These are phyloP conservation scores for Danio choprae DNA, from an alignment of 2,797 vertebrate genomes.

Conservation along the genomic window DNA sequence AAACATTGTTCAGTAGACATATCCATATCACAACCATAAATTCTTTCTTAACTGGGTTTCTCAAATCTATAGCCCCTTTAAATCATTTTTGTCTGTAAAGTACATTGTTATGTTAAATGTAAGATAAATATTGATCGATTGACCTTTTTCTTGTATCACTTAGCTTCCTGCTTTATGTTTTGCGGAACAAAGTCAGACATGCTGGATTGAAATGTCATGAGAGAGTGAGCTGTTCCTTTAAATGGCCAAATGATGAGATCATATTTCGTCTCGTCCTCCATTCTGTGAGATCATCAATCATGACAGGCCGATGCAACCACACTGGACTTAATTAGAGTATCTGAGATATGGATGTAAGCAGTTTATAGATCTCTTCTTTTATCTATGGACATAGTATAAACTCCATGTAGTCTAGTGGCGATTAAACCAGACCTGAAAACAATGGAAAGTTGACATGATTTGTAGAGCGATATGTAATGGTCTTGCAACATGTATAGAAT, in stretches of 20 bases:
- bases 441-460: slow-evolving; percentile 33
- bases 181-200: neutral
- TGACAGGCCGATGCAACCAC: slow-evolving; percentile 45
- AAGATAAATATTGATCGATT: too few species aligned
- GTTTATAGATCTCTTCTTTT: slow-evolving; percentile 40
- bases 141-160: too few species aligned
- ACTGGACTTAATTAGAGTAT: slow-evolving; percentile 53
- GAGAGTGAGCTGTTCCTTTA: slow-evolving; percentile 12
- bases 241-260: slow-evolving; percentile 34
- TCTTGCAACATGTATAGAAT: slow-evolving; percentile 18
- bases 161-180: neutral
- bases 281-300: slow-evolving; percentile 34
- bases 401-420: slow-evolving; percentile 16
- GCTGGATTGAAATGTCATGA: neutral
- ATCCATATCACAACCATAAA: too few species aligned
- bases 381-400: slow-evolving; percentile 28
- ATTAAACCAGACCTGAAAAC: slow-evolving; percentile 36
- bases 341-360: slow-evolving; percentile 43
- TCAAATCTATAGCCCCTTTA: too few species aligned
- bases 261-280: slow-evolving; percentile 33
- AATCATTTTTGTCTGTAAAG: too few species aligned
- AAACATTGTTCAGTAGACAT: too few species aligned
- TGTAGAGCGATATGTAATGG: slow-evolving; percentile 22
- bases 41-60: too few species aligned
- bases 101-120: too few species aligned